These are phyloP conservation scores for Apotomis turbidana DNA, from an alignment of 2,888 invertebrate genomes.

Conservation along the genomic window DNA sequence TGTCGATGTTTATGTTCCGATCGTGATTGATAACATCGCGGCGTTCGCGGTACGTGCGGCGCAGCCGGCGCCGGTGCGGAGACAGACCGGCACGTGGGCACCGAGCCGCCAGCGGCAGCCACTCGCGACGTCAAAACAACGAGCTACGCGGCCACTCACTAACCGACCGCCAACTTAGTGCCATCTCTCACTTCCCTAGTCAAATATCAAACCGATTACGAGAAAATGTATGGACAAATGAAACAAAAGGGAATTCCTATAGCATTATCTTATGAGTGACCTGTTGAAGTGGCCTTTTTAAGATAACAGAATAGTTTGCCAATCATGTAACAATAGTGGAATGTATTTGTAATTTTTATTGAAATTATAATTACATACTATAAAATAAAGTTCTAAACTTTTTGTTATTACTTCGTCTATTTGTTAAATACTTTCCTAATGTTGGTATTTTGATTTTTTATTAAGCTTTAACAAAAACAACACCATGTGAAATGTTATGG, in stretches of 20 bases:
- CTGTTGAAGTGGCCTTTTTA: conserved; percentile 17
- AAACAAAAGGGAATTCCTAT: conserved; percentile 15
- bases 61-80: conserved; percentile 68
- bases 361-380: too few species aligned
- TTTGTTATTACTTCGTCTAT: too few species aligned
- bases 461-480: too few species aligned
- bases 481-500: too few species aligned
- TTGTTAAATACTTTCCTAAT: too few species aligned
- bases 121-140: conserved; percentile 62
- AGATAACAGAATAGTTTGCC: conserved; percentile 23
- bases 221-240: not conserved
- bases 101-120: conserved; percentile 44
- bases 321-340: conserved; percentile 8
- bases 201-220: not conserved
- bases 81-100: conserved; percentile 65
- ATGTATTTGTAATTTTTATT: not conserved
- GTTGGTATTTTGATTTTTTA: too few species aligned
- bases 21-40: conserved; percentile 62
- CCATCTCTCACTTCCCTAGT: not conserved
- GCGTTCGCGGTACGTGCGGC: conserved; percentile 54
- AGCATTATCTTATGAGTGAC: conserved; percentile 24
- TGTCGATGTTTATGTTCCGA: conserved; percentile 44
- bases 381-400: too few species aligned
- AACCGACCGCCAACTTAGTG: conserved; percentile 2
- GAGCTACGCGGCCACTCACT: conserved; percentile 31